Evolutionary conservation across 2,888 invertebrate genomes (phyloP), one percentile per base, ranked within the genome.

Genomic region (Xanthia togata): DNA sequence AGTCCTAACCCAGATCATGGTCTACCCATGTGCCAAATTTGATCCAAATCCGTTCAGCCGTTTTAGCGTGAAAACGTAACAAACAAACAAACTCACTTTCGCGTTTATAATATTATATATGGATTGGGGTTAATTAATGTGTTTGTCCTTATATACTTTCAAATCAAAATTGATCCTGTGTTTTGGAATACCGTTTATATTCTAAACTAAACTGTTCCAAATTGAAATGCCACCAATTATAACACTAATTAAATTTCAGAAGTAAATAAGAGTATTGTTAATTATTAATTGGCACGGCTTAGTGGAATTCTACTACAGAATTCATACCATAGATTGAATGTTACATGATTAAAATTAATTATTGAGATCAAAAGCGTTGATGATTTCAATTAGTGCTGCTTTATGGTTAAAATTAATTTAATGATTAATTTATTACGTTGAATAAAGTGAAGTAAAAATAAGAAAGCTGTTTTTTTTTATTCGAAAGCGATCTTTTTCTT

Each of bases 311-410:
- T 71, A 41, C 73, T 57, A 71, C 71, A 78, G 55, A 67, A 78
- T 73, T 68, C 38, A 55, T 78, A 38, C 50, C 68, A 69, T 83
- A 69, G 53, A 65, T 84, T 71, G 72, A 78, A 75, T 71, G 70
- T 82, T 84, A 84, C 62, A 73, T 64, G 82, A 82, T 73, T 81
- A 62, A 83, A 84, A 78, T 82, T 84, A 83, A 84, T 84, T 84
- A 75, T 57, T 75, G 41, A 82, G 72, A 76, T 82, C 85, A 84
- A 82, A 80, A 84, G 85, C 78, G 63, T 74, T 68, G 31, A 59
- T 84, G 47, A 81, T 84, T 78, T 65, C 55, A 78, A 70, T 84
- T 81, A 59, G 60, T 59, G n/a, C 26, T 31, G 62, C 57, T 84
- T 78, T 65, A 71, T 77, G 69, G 57, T 70, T 72, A 31, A 77